A percentile compares a stretch with the other conserved stretches of the same genome.
Conservation (phyloP, 2,113 vertebrate species). For the Danionella cerebrum region DNA sequence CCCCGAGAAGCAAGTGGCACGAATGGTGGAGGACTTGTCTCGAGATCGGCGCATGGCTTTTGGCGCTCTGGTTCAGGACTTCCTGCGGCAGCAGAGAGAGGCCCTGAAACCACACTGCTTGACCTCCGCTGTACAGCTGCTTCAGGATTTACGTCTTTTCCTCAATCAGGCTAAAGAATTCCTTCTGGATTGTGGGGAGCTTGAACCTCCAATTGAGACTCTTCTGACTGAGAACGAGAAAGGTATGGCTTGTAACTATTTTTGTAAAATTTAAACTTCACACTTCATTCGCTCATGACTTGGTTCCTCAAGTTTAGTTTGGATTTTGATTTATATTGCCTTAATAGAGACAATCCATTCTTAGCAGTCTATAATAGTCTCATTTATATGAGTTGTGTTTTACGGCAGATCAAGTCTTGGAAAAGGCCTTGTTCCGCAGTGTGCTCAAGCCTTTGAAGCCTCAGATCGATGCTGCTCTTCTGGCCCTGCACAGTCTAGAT, state of each 20-base stretch:
- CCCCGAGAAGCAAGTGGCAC: slow-evolving; percentile 57
- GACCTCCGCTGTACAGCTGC: slow-evolving; percentile 41
- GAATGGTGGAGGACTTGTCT: slow-evolving; percentile 45
- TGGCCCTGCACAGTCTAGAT: slow-evolving; percentile 42
- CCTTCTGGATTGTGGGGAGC: slow-evolving; percentile 40
- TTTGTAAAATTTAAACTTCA: too few species aligned
- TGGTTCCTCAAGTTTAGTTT: too few species aligned
- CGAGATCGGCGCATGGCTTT: slow-evolving; percentile 52
- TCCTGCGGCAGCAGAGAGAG: slow-evolving; percentile 55
- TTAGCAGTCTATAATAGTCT: too few species aligned
- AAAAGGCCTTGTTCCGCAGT: slow-evolving; percentile 63
- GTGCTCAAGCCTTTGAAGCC: slow-evolving; percentile 65
- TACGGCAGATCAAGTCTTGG: slow-evolving; percentile 62
- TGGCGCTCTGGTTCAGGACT: slow-evolving; percentile 63
- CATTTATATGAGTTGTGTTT: too few species aligned
- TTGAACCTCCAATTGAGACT: slow-evolving; percentile 45
- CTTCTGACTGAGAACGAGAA: slow-evolving; percentile 49
- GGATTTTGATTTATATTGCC: too few species aligned
- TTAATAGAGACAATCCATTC: too few species aligned
- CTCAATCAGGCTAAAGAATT: slow-evolving; percentile 53
- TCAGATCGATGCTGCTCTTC: slow-evolving; percentile 49
- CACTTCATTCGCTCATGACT: too few species aligned
- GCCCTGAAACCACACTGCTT: neutral
- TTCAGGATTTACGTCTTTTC: slow-evolving; percentile 53
- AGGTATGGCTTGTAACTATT: too few species aligned